A percentile compares a stretch with the other conserved stretches of the same genome.
These are phyloP conservation scores for Diabrotica virgifera DNA, from an alignment of 1,140 invertebrate species.

Conservation along the genomic window DNA sequence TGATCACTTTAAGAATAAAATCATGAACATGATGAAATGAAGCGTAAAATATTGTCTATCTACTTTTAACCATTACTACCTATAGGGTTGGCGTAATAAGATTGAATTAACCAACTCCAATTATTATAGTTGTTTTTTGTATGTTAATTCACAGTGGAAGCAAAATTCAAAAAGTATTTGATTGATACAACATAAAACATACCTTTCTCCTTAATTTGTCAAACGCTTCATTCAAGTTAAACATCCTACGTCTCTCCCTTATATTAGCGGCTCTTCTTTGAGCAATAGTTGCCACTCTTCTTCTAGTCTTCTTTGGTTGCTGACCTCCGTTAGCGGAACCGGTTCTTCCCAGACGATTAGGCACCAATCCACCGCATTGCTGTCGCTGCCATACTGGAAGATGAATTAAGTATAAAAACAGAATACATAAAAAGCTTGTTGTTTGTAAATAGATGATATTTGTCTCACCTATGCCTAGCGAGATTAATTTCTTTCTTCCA, in stretches of 20 bases:
- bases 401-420: not conserved
- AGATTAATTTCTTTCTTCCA: too few relatives aligned
- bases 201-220: constrained; percentile 86
- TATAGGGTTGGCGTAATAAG: not conserved
- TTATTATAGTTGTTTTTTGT: not conserved
- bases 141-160: not conserved
- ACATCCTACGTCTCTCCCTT: constrained; percentile 91
- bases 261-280: constrained; percentile 92
- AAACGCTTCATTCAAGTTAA: constrained; percentile 96
- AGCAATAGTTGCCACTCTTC: constrained; percentile 84
- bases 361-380: constrained; percentile 50
- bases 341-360: constrained; percentile 37
- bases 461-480: too few relatives aligned
- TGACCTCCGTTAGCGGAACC: constrained; percentile 39
- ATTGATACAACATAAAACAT: constrained; percentile 19
- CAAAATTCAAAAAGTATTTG: not conserved
- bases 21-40: too few relatives aligned
- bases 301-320: constrained; percentile 71
- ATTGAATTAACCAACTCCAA: not conserved
- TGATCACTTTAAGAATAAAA: too few relatives aligned
- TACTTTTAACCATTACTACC: too few relatives aligned
- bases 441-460: too few relatives aligned
- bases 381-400: constrained; percentile 47
- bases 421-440: too few relatives aligned
- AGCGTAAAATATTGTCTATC: too few relatives aligned